Base-by-base conservation (phyloP, 1,140 invertebrate genomes). In the Ceratoteleas bidentatus region DNA sequence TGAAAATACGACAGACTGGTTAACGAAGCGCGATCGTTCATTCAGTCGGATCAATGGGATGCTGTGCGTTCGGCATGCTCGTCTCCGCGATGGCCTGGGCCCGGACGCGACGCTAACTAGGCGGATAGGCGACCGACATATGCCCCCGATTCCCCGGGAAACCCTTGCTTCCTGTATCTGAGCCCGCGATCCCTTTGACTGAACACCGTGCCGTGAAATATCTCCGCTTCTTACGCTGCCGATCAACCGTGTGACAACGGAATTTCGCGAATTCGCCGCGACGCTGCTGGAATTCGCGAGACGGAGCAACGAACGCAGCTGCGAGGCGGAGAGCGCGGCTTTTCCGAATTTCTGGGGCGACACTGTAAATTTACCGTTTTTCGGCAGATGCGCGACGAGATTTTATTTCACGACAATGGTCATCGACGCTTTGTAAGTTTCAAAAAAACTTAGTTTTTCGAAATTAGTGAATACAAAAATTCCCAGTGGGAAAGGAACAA, bases 1-100 rank as follows among this genome's bases (percentile, higher is more conserved):
- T 85, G 88, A 90, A 90, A 90, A 88, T 89, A 87, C 89, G 90
- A 91, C 89, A 91, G 90, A 90, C 90, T 91, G 90, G 89, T 91
- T 91, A 91, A 91, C 90, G 90, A 91, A 91, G 89, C 90, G 89
- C 87, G 88, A 88, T 90, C 89, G 89, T 91, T 89, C 90, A 91
- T 91, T 91, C 87, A 91, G 86, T 79, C 74, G 73, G 81, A 74
- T 91, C 85, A 91, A 91, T 91, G 85, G 90, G 90, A 91, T 90
- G 90, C 90, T 24, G 24, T 91, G 90, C 87, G 75, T 83, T 77
- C 57, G 83, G 81, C 76, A 83, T 84, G 84, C 81, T 78, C 72
- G 77, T 86, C 83, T 84, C 81, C 49, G 24, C 24, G 24, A 24
- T 4, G 24, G 24, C 24, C 24, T 4, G 24, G 24, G 24, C 24